These are phyloP conservation scores for Tetragonula carbonaria DNA, from an alignment of 2,888 invertebrate species.

Conservation along the genomic window DNA sequence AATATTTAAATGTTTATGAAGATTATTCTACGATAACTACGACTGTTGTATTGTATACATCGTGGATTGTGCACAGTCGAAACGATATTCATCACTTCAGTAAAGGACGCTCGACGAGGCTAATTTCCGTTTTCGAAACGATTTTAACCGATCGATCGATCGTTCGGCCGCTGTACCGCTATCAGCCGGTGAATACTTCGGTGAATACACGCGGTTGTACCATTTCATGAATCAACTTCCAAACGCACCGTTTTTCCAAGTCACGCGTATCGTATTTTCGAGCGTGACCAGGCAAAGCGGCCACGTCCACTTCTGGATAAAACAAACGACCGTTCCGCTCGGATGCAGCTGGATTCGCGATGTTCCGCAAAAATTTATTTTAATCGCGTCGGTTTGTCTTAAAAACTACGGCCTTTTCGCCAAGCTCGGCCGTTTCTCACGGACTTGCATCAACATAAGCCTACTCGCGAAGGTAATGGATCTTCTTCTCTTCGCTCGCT, in stretches of 20 bases:
- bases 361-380: slow-evolving; percentile 37
- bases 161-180: slow-evolving; percentile 40
- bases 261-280: slow-evolving; percentile 70
- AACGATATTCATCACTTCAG: not conserved
- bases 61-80: not conserved
- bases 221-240: slow-evolving; percentile 66
- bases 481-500: not conserved
- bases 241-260: slow-evolving; percentile 65
- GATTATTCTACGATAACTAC: no score
- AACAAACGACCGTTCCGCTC: slow-evolving; percentile 52
- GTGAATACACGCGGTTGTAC: slow-evolving; percentile 36
- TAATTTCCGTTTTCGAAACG: slow-evolving; percentile 9
- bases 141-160: slow-evolving; percentile 24
- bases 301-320: slow-evolving; percentile 45
- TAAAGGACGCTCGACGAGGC: not conserved
- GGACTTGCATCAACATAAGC: not conserved
- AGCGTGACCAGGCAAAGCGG: slow-evolving; percentile 68
- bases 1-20: no score
- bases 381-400: slow-evolving; percentile 25
- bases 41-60: no score
- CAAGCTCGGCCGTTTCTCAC: slow-evolving; percentile 8
- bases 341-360: slow-evolving; percentile 61
- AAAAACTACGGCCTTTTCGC: not conserved
- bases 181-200: slow-evolving; percentile 40
- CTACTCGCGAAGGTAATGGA: not conserved